Evolutionary conservation across 2,888 invertebrate species (phyloP), one percentile per base, ranked within the genome.

Genomic region (Cartodere bifasciata): DNA sequence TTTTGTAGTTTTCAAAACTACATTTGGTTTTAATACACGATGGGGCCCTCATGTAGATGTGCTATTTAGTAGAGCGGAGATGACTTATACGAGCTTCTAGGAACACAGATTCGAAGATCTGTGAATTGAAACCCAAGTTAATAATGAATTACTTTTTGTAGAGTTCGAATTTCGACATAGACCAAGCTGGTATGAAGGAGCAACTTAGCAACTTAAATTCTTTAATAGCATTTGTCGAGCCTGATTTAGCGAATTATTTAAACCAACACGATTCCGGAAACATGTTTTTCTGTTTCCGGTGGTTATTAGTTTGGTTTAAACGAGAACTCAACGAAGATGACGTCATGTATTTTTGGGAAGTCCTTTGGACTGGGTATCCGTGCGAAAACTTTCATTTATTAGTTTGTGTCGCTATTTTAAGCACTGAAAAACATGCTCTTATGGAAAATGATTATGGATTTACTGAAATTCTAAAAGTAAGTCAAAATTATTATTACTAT

Each of bases 211-310:
- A 94, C 51, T 64, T 97, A 26, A 80, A 86, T 45, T 77, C 76
- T 22, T 63, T 98, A 32, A 59, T 95, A 9, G 68, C 75, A 42
- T 81, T 88, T 48, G 73, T 82, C 11, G 84, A 87, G 53, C 90
- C 91, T 0, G 74, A 77, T 36, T 68, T 98, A 23, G 85, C 85
- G 29, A 74, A 74, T 30, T 92, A 97, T 57, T 68, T 98, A 39
- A 76, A 81, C 32, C 72, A 71, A 37, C 84, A 90, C 53, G 88
- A 92, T 45, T 83, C 83, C 2, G 88, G 85, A 4, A 95, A 97
- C 56, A 90, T 98, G 87, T 97, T 91, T 62, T 98, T 98, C 64
- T 94, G 94, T 58, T 98, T 98, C 65, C 83, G 97, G 6, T 98
- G 97, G 95, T 70, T 97, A 15, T 68, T 98, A 7, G 91, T 95